These are phyloP conservation scores for Spilosoma lubricipeda DNA, from an alignment of 2,888 invertebrate species.

Conservation along the genomic window DNA sequence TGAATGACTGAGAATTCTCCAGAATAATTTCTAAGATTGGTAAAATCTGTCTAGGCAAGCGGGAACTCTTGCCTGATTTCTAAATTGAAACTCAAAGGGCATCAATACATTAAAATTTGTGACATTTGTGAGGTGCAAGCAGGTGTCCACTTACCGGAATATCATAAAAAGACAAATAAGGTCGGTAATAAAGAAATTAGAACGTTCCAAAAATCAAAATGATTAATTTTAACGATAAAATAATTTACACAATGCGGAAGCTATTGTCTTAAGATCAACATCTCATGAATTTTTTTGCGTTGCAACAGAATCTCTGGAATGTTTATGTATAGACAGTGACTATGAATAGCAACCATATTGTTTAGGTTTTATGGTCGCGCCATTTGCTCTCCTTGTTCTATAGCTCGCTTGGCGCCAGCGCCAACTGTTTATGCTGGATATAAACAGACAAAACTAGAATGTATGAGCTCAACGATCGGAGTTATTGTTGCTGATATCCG, in stretches of 20 bases:
- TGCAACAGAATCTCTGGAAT: conserved; percentile 44
- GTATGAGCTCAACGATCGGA: conserved; percentile 38
- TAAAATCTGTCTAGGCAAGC: not conserved
- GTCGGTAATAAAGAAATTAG: not conserved
- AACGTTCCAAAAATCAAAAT: not conserved
- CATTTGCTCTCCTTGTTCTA: conserved; percentile 25
- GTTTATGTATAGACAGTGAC: conserved; percentile 26
- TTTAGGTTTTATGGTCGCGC: conserved; percentile 44
- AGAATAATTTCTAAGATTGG: not conserved
- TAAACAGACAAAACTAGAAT: conserved; percentile 48
- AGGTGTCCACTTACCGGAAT: not conserved
- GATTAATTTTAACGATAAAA: not conserved
- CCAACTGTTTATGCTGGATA: conserved; percentile 42
- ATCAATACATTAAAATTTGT: not conserved
- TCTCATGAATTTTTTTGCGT: conserved; percentile 41
- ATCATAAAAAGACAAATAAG: not conserved
- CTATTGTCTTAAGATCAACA: conserved; percentile 37
- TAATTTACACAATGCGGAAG: conserved; percentile 28
- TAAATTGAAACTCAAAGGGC: too few species aligned
- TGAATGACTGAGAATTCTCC: not conserved
- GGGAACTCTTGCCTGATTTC: not conserved
- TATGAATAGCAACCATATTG: conserved; percentile 54
- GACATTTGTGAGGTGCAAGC: not conserved
- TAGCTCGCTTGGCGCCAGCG: conserved; percentile 43
- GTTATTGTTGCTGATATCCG: conserved; percentile 32